Evolutionary conservation across 1,140 invertebrate genomes (phyloP).

Genomic region (Sitobion miscanthi): DNA sequence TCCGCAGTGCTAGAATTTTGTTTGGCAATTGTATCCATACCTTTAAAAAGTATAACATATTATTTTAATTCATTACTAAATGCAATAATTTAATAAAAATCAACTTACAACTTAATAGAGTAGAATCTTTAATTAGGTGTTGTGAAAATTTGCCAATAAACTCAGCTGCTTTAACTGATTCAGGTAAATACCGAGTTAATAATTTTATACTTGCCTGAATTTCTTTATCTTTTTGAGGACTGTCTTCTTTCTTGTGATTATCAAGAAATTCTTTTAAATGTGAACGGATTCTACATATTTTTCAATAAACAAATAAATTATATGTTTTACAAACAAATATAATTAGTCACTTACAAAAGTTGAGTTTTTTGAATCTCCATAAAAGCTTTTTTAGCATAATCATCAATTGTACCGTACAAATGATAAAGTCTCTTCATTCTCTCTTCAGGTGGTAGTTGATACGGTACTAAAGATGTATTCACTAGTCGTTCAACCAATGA

Average conservation of each 20-base stretch:
- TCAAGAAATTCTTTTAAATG: conserved; percentile 86
- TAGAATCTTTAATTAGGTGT: conserved; percentile 79
- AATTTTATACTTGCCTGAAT: conserved; percentile 68
- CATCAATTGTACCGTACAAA: conserved; percentile 89
- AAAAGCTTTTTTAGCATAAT: conserved; percentile 94
- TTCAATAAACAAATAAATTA: conserved; percentile 26
- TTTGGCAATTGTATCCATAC: conserved; percentile 85
- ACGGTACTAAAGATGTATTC: conserved; percentile 94
- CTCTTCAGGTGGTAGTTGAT: conserved; percentile 82
- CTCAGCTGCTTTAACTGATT: conserved; percentile 90
- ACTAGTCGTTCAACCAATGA: conserved; percentile 92
- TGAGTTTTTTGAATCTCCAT: conserved; percentile 94
- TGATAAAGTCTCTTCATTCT: conserved; percentile 95
- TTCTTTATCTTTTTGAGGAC: conserved; percentile 73
- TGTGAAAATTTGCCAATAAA: conserved; percentile 87
- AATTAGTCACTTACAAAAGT: conserved; percentile 68
- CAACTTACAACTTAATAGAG: conserved; percentile 69
- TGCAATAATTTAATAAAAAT: neutral
- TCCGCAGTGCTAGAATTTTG: conserved; percentile 89
- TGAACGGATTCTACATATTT: conserved; percentile 72
- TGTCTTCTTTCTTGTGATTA: conserved; percentile 72
- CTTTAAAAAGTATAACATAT: conserved; percentile 60
- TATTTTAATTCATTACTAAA: neutral
- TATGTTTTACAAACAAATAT: conserved; percentile 53
- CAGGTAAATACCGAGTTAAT: conserved; percentile 81